Evolutionary conservation across 2,888 invertebrate species (phyloP).

Genomic region (Melipona bicolor): DNA sequence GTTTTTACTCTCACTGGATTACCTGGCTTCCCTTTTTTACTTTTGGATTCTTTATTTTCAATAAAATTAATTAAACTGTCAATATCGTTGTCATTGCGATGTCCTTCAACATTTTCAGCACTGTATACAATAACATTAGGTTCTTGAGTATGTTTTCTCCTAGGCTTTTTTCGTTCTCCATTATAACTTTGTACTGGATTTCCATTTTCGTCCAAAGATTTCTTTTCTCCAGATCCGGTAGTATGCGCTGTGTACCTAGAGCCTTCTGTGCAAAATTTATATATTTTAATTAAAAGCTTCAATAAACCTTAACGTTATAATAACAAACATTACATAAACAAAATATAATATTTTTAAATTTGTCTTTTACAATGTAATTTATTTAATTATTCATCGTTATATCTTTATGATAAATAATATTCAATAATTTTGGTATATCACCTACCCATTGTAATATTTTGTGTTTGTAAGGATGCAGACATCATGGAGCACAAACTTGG

Average conservation of each 20-base stretch:
- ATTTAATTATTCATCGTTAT: slow-evolving; percentile 9
- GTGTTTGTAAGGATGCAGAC: slow-evolving; percentile 78
- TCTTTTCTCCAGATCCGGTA: slow-evolving; percentile 84
- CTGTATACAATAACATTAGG: slow-evolving; percentile 83
- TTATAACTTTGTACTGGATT: slow-evolving; percentile 88
- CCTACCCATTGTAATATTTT: slow-evolving; percentile 81
- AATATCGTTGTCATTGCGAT: slow-evolving; percentile 91
- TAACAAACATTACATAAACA: not conserved
- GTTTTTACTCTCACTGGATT: slow-evolving; percentile 80
- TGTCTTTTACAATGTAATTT: slow-evolving; percentile 2
- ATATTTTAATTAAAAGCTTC: slow-evolving; percentile 36
- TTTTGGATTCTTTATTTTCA: slow-evolving; percentile 86
- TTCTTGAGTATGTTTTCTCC: slow-evolving; percentile 81
- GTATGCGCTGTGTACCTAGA: slow-evolving; percentile 74
- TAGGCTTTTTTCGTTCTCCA: slow-evolving; percentile 78
- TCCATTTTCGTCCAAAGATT: slow-evolving; percentile 92
- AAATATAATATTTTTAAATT: not conserved
- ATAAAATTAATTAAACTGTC: slow-evolving; percentile 92
- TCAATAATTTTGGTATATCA: slow-evolving; percentile 29
- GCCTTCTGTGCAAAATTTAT: slow-evolving; percentile 65
- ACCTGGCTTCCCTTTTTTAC: slow-evolving; percentile 80
- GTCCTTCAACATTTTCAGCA: slow-evolving; percentile 89
- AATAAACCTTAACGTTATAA: not conserved
- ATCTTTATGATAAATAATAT: slow-evolving; percentile 13
- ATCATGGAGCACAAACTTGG: slow-evolving; percentile 79